Evolutionary conservation across 2,888 invertebrate genomes (phyloP), one percentile per base, ranked within the genome.

Genomic region (Pyralis farinalis): DNA sequence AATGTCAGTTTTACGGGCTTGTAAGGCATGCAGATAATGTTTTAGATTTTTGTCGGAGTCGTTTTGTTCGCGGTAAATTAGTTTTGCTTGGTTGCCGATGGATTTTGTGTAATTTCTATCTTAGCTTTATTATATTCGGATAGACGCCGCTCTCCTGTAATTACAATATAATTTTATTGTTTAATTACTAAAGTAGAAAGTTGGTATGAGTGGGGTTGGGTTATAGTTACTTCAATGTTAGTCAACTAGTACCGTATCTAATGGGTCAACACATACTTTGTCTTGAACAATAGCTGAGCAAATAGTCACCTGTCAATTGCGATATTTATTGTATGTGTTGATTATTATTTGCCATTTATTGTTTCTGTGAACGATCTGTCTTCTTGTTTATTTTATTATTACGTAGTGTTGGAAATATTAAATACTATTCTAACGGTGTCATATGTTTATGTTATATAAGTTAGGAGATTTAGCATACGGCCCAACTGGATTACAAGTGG

Each of bases 11-110:
- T 84, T 80, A 83, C 80, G 76, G 74, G 68, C 74, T 73, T 75
- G 80, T 80, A 71, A 66, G 73, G 67, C 70, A 70, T 73, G 71
- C 74, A 63, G 80, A 76, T 79, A 76, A 71, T 76, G 71, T 68
- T 70, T 77, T 73, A 67, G 71, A 72, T 74, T 74, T 72, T 68
- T 54, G 68, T 73, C 58, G 49, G 56, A 58, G 62, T 58, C 80
- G 77, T 82, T 86, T 85, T 86, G 85, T 85, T 85, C 85, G 78
- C 76, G 74, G 72, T 66, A 69, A 75, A 80, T 87, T 86, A 83
- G 86, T 81, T 67, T 56, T 68, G 85, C 69, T 85, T 66, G 71
- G 78, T 58, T 81, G 79, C 70, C 60, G 75, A 73, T 78, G 75
- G 65, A 54, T 71, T 75, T 79, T 68, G 63, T 72, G 64, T 71